phyloP scores from a whole-genome alignment of 2,888 invertebrate genomes.

The Ennomos erosarius region DNA sequence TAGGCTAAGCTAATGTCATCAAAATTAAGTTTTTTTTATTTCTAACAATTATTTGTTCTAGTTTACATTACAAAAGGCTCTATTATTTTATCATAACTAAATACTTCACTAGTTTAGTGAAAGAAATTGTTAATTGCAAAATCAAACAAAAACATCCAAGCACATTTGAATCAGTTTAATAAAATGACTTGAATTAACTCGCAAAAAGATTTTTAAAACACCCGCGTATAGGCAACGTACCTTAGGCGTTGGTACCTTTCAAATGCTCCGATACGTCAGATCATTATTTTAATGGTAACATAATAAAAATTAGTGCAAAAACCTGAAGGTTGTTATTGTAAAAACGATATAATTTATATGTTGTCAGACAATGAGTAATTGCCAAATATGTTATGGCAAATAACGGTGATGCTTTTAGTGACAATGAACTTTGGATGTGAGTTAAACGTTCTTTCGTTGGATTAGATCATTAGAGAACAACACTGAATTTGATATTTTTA shows the following conservation, averaged over 20 bases:
- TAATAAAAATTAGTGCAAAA: constrained; percentile 26
- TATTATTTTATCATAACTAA: too few relatives aligned
- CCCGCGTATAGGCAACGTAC: not conserved
- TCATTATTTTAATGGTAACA: constrained; percentile 28
- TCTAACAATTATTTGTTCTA: too few relatives aligned
- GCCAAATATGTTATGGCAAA: constrained; percentile 24
- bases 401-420: constrained; percentile 20
- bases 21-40: too few relatives aligned
- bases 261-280: constrained; percentile 14
- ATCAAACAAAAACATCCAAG: not conserved
- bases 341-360: constrained; percentile 33
- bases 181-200: too few relatives aligned
- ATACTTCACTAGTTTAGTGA: too few relatives aligned
- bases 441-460: not conserved
- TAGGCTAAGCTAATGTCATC: too few relatives aligned
- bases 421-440: constrained; percentile 26
- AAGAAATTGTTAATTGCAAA: not conserved
- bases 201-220: too few relatives aligned
- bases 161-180: too few relatives aligned
- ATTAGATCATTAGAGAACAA: not conserved
- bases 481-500: too few relatives aligned
- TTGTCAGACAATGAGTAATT: constrained; percentile 25
- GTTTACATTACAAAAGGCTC: too few relatives aligned
- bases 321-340: constrained; percentile 35
- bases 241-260: constrained; percentile 10